Conservation (phyloP, 2,888 invertebrate species). For the Tethea ocularis region DNA sequence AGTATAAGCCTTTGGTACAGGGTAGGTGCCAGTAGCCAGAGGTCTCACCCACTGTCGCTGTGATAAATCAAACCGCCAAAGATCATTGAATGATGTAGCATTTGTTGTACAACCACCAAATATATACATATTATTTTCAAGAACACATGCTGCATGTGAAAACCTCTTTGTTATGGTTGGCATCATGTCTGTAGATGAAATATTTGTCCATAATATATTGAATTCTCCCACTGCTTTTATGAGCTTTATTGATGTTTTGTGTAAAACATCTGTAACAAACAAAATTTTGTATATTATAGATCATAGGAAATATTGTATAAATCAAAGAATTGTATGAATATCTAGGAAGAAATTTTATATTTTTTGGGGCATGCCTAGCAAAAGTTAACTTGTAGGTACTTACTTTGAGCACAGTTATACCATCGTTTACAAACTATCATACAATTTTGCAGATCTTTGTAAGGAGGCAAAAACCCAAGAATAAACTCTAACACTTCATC, state of each 20-base stretch:
- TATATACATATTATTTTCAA: slow-evolving; percentile 94
- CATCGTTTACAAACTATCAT: slow-evolving; percentile 94
- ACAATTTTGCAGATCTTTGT: slow-evolving; percentile 94
- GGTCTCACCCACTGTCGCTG: slow-evolving; percentile 93
- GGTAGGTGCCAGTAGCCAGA: slow-evolving; percentile 92
- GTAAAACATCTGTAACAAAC: slow-evolving; percentile 88
- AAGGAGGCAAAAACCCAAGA: slow-evolving; percentile 93
- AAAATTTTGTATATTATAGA: slow-evolving; percentile 12
- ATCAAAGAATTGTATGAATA: neutral
- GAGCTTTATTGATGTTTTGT: slow-evolving; percentile 89
- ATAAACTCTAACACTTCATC: slow-evolving; percentile 97
- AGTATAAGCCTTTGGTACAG: slow-evolving; percentile 97
- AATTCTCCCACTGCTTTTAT: slow-evolving; percentile 90
- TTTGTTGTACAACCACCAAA: slow-evolving; percentile 98
- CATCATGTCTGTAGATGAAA: slow-evolving; percentile 82
- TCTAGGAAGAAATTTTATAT: neutral
- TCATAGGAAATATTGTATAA: neutral
- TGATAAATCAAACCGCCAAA: slow-evolving; percentile 96
- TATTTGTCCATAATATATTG: slow-evolving; percentile 89
- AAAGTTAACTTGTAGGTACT: slow-evolving; percentile 55
- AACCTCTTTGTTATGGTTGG: slow-evolving; percentile 95
- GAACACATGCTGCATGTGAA: slow-evolving; percentile 94
- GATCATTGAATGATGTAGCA: slow-evolving; percentile 97
- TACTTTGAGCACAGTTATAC: slow-evolving; percentile 93
- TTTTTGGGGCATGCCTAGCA: neutral